Base-by-base conservation (phyloP, 1,140 invertebrate genomes). In the Pseudomyrmex flavicornis region DNA sequence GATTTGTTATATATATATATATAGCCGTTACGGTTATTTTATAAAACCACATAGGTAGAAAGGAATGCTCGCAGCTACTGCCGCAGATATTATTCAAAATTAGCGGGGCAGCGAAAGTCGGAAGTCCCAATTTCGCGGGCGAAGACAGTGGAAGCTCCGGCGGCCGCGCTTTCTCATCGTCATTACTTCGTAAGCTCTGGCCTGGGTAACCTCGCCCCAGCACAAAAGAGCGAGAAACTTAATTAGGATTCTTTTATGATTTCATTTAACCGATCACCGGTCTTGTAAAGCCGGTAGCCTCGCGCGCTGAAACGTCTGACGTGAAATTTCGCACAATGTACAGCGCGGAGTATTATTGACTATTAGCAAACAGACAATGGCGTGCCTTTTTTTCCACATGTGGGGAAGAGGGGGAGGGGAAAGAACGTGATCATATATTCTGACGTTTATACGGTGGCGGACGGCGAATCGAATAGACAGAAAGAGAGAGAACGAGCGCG, bases 181-280 rank as follows among this genome's bases (percentile, higher is more conserved):
- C 83, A 79, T 84, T 69, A 82, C 58, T 80, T 69, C 48, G 75
- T 69, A 84, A 52, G 82, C 83, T 86, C 86, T 86, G 83, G 76
- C 76, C 35, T 72, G 84, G 80, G 86, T 85, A 88, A 90, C 65
- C 65, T 48, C 48, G 63, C 86, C 80, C 85, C 85, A 86, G 65
- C 63, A 93, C 91, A 93, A 93, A 92, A 91, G 92, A 89, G 89
- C 87, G 90, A 80, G 74, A 68, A 77, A 56, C 74, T 92, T 93
- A 93, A 93, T 93, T 93, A 91, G 86, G 89, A 92, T 92, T 93
- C 92, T 93, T 93, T 93, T 93, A 93, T 93, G 92, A 93, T 92
- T 91, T 89, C 91, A 93, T 93, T 93, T 91, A 93, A 88, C 87
- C 85, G 91, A 88, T 91, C 88, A 87, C 83, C 86, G 85, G 84